Percentiles rank a stretch among this genome's conserved stretches.
phyloP scores from a whole-genome alignment of 1,140 invertebrate species.

The Dysdera silvatica region DNA sequence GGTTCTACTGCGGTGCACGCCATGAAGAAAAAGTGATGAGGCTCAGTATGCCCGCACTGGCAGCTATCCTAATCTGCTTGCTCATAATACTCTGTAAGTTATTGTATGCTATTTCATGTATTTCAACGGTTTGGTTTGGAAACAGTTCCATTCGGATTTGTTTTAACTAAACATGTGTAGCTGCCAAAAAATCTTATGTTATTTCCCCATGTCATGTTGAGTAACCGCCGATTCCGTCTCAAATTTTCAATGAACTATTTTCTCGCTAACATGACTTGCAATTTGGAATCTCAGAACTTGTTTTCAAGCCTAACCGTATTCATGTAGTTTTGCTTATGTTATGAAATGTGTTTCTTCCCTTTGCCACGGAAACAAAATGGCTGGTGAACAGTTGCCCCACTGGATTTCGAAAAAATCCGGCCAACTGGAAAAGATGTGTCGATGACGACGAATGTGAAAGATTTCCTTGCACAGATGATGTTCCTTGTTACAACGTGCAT shows the following conservation, averaged over 20 bases:
- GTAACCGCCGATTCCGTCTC: too few species aligned
- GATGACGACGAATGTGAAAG: conserved; percentile 90
- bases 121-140: neutral
- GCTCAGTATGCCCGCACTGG: conserved; percentile 85
- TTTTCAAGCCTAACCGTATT: neutral
- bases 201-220: too few species aligned
- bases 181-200: too few species aligned
- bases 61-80: conserved; percentile 86
- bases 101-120: neutral
- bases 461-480: conserved; percentile 73
- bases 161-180: too few species aligned
- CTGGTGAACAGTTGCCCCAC: conserved; percentile 73
- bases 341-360: too few species aligned
- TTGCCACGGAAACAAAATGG: too few species aligned
- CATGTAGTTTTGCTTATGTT: too few species aligned
- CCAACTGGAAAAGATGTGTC: conserved; percentile 79
- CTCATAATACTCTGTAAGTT: conserved; percentile 87
- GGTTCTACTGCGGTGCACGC: conserved; percentile 84
- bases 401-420: conserved; percentile 67
- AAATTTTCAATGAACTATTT: too few species aligned
- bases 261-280: too few species aligned
- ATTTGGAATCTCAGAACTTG: too few species aligned
- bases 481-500: conserved; percentile 54
- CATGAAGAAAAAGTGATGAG: conserved; percentile 87
- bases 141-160: too few species aligned